Conservation (phyloP, 2,113 vertebrate species). For the Seriola quinqueradiata region DNA sequence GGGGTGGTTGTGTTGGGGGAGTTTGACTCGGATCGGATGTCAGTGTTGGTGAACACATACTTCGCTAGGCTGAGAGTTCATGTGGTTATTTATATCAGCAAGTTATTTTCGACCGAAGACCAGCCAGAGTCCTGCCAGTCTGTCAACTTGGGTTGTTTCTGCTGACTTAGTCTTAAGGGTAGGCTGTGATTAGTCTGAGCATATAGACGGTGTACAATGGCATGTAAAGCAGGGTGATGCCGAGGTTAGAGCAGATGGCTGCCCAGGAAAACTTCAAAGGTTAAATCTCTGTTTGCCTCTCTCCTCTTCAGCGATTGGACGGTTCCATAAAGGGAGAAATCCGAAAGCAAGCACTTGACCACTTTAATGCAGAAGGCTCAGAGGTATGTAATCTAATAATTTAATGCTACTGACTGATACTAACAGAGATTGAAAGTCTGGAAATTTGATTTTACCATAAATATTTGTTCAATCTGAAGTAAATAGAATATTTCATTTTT, state of each 20-base stretch:
- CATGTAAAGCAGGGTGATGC: conserved; percentile 16
- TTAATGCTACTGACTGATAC: neutral
- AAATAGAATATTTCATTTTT: neutral
- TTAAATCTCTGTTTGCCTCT: conserved; percentile 54
- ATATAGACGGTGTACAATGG: neutral
- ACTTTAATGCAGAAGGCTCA: conserved; percentile 99
- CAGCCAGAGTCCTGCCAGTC: conserved; percentile 53
- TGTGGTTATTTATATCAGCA: conserved; percentile 89
- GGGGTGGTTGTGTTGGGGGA: conserved; percentile 7
- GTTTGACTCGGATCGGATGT: conserved; percentile 67
- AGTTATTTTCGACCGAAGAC: conserved; percentile 81
- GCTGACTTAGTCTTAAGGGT: conserved; percentile 22
- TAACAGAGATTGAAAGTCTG: neutral
- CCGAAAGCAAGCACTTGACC: conserved; percentile 97
- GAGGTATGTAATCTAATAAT: conserved; percentile 86
- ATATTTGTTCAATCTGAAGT: neutral
- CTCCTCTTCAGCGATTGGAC: conserved; percentile 91
- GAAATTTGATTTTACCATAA: neutral
- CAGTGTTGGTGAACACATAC: conserved; percentile 68
- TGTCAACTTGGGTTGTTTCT: conserved; percentile 39
- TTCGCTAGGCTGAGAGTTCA: conserved; percentile 59
- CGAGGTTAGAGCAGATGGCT: neutral
- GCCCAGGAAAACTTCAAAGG: conserved; percentile 1
- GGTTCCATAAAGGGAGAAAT: conserved; percentile 99
- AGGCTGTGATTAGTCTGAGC: neutral